Conservation (phyloP, 2,888 invertebrate genomes). For the Apoderus coryli region DNA sequence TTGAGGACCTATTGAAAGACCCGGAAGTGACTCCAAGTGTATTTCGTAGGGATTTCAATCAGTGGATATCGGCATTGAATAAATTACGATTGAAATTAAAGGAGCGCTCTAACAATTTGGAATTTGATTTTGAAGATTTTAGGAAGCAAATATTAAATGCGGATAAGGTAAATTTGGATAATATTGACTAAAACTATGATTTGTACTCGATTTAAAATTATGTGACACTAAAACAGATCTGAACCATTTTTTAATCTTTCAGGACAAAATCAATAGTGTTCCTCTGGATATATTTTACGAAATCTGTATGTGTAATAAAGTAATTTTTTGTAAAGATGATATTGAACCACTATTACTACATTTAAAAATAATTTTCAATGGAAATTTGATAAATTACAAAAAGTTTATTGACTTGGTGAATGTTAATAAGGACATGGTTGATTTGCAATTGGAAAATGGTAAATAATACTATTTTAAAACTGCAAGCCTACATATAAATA, state of each 20-base stretch:
- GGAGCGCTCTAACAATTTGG: conserved; percentile 13
- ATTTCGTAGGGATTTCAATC: conserved; percentile 31
- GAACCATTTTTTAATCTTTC: conserved; percentile 14
- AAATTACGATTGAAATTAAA: conserved; percentile 15
- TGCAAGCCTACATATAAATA: background rate
- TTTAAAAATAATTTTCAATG: conserved; percentile 35
- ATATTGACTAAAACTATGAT: no score
- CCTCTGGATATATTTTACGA: conserved; percentile 33
- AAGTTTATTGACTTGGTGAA: conserved; percentile 37
- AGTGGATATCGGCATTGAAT: conserved; percentile 28
- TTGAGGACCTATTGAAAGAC: conserved; percentile 33
- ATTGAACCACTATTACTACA: conserved; percentile 37
- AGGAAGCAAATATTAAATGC: conserved; percentile 21
- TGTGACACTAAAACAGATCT: no score
- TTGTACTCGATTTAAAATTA: no score
- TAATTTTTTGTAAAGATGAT: conserved; percentile 34
- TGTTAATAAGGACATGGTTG: conserved; percentile 14
- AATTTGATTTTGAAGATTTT: conserved; percentile 23
- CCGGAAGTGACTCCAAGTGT: conserved; percentile 20
- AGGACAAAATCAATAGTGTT: conserved; percentile 35
- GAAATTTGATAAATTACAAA: conserved; percentile 34
- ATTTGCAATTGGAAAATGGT: conserved; percentile 17
- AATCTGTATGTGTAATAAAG: conserved; percentile 31
- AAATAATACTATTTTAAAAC: no score
- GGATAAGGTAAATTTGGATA: conserved; percentile 22